These are phyloP conservation scores for Phaethornis superciliosus DNA, from an alignment of 2,113 vertebrate genomes.

Conservation along the genomic window DNA sequence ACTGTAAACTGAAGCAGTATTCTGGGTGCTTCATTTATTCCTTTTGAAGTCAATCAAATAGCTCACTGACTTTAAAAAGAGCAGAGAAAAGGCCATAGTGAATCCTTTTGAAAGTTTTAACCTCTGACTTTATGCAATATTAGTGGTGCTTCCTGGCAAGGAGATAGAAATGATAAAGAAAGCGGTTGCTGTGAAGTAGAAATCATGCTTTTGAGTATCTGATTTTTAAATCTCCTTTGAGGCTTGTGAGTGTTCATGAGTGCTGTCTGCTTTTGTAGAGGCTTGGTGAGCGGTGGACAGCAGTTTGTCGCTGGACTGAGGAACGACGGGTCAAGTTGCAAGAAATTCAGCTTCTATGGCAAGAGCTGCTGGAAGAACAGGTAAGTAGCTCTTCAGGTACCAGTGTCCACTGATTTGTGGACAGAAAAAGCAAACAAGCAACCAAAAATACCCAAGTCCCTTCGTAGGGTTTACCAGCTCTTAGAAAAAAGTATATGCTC, in stretches of 20 bases:
- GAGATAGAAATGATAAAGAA: not conserved
- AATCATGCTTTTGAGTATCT: not conserved
- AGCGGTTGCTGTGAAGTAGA: not conserved
- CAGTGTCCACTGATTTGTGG: not conserved
- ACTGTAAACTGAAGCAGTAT: not conserved
- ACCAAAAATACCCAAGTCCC: not conserved
- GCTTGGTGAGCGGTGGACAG: slow-evolving; percentile 96
- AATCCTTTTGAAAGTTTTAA: not conserved
- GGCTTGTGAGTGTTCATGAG: fast-evolving
- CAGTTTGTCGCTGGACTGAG: slow-evolving; percentile 97
- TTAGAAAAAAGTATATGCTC: not conserved
- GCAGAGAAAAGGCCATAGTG: not conserved
- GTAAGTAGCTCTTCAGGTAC: slow-evolving; percentile 61
- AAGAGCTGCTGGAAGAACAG: slow-evolving; percentile 92
- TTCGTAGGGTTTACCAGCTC: not conserved
- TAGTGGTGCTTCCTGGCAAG: not conserved
- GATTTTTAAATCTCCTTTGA: not conserved
- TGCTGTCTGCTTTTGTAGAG: slow-evolving; percentile 70
- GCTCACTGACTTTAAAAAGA: not conserved
- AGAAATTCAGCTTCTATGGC: slow-evolving; percentile 88
- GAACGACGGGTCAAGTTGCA: slow-evolving; percentile 89
- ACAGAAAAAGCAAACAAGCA: not conserved
- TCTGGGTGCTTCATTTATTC: not conserved
- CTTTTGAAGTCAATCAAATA: not conserved
- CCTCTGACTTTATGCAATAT: not conserved